Evolutionary conservation across 2,113 vertebrate genomes (phyloP).

Genomic region (Steatornis caripensis): DNA sequence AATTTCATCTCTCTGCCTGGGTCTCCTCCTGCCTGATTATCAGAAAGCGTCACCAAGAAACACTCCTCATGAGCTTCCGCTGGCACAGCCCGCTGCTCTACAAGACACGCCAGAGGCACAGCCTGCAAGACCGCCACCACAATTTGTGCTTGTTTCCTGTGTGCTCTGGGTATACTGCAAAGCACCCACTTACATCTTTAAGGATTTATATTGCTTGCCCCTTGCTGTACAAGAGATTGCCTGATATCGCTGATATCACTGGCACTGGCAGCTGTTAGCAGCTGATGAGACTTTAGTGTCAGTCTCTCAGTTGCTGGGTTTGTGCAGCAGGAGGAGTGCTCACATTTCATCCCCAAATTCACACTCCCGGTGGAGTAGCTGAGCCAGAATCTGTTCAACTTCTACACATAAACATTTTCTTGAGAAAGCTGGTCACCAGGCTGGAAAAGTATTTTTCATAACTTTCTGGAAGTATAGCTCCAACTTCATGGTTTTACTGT

Average conservation of each 20-base stretch:
- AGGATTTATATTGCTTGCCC: not conserved
- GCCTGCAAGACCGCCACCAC: not conserved
- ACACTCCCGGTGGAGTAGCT: not conserved
- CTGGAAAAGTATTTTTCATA: not conserved
- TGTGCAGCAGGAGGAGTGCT: not conserved
- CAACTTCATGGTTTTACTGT: not conserved
- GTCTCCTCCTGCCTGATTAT: not conserved
- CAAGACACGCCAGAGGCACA: fast-evolving
- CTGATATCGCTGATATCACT: not conserved
- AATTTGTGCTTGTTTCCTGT: not conserved
- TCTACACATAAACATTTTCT: not conserved
- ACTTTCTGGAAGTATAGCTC: not conserved
- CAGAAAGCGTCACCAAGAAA: not conserved
- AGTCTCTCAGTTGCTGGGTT: not conserved
- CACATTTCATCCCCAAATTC: not conserved
- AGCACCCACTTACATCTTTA: not conserved
- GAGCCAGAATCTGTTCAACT: not conserved
- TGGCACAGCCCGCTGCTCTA: not conserved
- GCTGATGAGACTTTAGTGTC: not conserved
- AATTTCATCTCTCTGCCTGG: not conserved
- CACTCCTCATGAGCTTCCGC: fast-evolving
- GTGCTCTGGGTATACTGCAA: not conserved
- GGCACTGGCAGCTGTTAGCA: not conserved
- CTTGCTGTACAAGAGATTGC: not conserved
- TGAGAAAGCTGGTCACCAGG: not conserved